These are phyloP conservation scores for Colistium nudipinnis DNA, from an alignment of 2,113 vertebrate genomes.

Conservation along the genomic window DNA sequence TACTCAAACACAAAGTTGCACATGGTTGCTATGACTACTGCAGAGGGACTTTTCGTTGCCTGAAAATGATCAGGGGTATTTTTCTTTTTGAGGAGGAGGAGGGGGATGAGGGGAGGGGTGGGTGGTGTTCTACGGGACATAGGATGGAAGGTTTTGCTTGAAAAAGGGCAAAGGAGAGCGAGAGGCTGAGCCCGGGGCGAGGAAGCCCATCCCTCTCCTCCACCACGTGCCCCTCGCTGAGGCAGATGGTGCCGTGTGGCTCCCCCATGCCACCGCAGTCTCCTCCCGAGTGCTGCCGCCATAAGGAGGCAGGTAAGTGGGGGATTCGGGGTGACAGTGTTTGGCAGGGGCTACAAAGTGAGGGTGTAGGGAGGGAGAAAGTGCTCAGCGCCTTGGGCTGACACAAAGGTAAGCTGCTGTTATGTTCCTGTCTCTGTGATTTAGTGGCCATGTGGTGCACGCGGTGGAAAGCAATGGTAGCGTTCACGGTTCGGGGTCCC, in stretches of 20 bases:
- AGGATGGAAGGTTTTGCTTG: constrained; percentile 46
- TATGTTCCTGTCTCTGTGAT: constrained; percentile 71
- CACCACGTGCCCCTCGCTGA: constrained; percentile 44
- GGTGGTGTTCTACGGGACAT: constrained; percentile 31
- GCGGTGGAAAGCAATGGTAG: constrained; percentile 43
- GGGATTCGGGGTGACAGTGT: constrained; percentile 74
- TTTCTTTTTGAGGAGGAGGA: constrained; percentile 27
- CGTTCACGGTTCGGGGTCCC: constrained; percentile 43
- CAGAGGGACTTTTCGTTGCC: constrained; percentile 71
- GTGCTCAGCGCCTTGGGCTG: constrained; percentile 54
- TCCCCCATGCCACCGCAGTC: constrained; percentile 47
- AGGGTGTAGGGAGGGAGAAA: constrained; percentile 53
- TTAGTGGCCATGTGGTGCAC: constrained; percentile 62
- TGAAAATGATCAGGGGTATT: constrained; percentile 60
- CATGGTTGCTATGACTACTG: constrained; percentile 67
- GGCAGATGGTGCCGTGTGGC: constrained; percentile 73
- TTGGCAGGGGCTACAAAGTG: constrained; percentile 79
- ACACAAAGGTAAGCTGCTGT: constrained; percentile 74
- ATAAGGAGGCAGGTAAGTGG: constrained; percentile 76
- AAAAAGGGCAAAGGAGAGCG: constrained; percentile 36
- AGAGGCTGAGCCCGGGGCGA: constrained; percentile 29
- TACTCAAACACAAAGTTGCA: constrained; percentile 69
- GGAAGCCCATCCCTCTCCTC: constrained; percentile 47
- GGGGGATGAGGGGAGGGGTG: background rate
- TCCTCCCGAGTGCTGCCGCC: constrained; percentile 59